These are phyloP conservation scores for Leuctra nigra DNA, from an alignment of 2,888 invertebrate genomes.

Conservation along the genomic window DNA sequence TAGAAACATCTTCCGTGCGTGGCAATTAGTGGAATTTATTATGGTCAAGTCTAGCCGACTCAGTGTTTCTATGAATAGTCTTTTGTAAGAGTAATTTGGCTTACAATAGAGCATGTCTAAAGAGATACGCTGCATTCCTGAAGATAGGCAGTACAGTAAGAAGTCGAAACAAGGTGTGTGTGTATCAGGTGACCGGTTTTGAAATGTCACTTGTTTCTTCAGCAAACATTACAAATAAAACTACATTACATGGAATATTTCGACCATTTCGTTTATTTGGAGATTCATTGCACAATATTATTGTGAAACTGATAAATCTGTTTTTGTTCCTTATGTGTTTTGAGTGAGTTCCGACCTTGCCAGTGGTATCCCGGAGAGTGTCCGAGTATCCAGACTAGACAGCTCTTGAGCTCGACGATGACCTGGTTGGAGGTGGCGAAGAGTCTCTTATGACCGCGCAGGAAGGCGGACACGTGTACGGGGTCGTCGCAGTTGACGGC, in stretches of 20 bases:
- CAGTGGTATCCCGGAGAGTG: conserved; percentile 48
- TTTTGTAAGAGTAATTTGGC: background rate
- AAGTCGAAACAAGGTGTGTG: too few species aligned
- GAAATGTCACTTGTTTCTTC: too few species aligned
- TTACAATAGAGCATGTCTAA: background rate
- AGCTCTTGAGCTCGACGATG: conserved; percentile 54
- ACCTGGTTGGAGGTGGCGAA: conserved; percentile 56
- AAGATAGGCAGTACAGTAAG: too few species aligned
- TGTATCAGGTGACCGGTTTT: too few species aligned
- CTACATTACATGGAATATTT: too few species aligned
- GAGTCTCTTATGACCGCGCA: conserved; percentile 48
- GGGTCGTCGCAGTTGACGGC: conserved; percentile 46
- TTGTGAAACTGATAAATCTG: too few species aligned
- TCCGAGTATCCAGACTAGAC: conserved; percentile 55
- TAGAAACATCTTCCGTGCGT: background rate
- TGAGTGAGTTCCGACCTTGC: too few species aligned
- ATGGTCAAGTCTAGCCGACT: background rate
- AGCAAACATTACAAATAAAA: too few species aligned
- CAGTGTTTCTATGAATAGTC: conserved; percentile 2
- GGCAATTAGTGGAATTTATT: conserved; percentile 6
- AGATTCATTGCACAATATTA: too few species aligned
- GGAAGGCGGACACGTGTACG: conserved; percentile 49
- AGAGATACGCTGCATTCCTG: too few species aligned
- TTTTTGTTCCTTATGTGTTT: too few species aligned
- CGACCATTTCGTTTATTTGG: too few species aligned